Evolutionary conservation across 2,113 vertebrate genomes (phyloP), one percentile per base, ranked within the genome.

Genomic region (Rhinopomastus cyanomelas): DNA sequence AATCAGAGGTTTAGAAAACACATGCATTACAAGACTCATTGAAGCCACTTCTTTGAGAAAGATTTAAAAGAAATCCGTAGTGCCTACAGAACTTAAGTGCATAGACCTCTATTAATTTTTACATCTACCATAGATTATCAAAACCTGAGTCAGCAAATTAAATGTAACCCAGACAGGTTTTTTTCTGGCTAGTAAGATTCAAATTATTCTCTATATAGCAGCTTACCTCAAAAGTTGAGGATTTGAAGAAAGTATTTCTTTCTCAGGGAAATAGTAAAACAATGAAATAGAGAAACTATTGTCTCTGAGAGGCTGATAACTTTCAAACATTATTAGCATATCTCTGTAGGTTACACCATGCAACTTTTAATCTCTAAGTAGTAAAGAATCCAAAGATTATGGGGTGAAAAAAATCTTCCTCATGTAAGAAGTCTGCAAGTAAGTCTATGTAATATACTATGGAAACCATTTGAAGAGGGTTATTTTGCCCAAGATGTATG

Each of bases 321-420:
- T 46, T 85, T 67, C 34, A 85, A 75, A 18, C 7, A 81, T 18
- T 72, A 44, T 27, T 73, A 87, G 62, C 12, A 76, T 55, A 59
- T 72, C 16, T 72, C 25, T 0, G 1, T 13, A 62, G 18, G 13
- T 53, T 81, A 65, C 7, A 65, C 8, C 15, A 49, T 10, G 21
- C 14, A 34, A 61, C 44, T 74, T 88, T 86, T n/a, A 44, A 68
- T 62, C 23, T 30, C 26, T 29, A 69, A 81, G 77, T 10, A 74
- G 32, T 26, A 56, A 77, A 53, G 30, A 69, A n/a, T 51, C 19
- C 30, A 59, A 39, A 67, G 37, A 21, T 6, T 37, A 8, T 0
- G 2, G 5, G 4, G 7, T 1, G 5, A 6, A 9, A 6, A 12
- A 8, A 30, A 19, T 7, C 5, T 3, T 66, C 56, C 16, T 66